Evolutionary conservation across 1,140 invertebrate genomes (phyloP), one percentile per base, ranked within the genome.

Genomic region (Hydropsyche tenuis): DNA sequence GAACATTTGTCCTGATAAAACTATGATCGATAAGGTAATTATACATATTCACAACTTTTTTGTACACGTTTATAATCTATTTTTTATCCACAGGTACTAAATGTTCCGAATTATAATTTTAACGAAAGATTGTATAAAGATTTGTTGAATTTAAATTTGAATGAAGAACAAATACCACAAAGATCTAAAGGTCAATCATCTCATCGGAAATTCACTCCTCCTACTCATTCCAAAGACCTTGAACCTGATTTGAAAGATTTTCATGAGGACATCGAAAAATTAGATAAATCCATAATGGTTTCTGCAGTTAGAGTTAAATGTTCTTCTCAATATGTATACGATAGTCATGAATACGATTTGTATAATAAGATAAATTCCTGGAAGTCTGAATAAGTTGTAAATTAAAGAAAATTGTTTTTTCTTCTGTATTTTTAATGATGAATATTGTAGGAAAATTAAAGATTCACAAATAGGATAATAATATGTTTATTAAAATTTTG

Each of bases 161-260:
- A 79, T 74, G 73, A 81, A 22, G 23, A 78, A 77, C 27, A 20
- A 75, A 11, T 81, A 81, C 74, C 79, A 37, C 9, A 46, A 37
- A 81, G 78, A 51, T 80, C 79, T 45, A 80, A 80, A 20, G 80
- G 79, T 64, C 80, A 76, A 72, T 42, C 75, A 37, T 56, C 71
- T 11, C 74, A 77, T 74, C 76, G 46, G 43, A 77, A 43, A 37
- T 71, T n/a, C n/a, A n/a, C 70, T 16, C 45, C 73, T 45, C 20
- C 63, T n/a, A 62, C 27, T 12, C 63, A 72, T 27, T 82, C 81
- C 71, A 81, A 78, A 73, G 85, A 86, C 76, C 68, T 84, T 4
- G 85, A 85, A 75, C 85, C 85, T 37, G 81, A 82, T 72, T 81
- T 86, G 71, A 82, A 84, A 77, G 85, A 86, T 70, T 86, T 86